These are phyloP conservation scores for Xanthorhoe designata DNA, from an alignment of 2,888 invertebrate genomes.

Conservation along the genomic window DNA sequence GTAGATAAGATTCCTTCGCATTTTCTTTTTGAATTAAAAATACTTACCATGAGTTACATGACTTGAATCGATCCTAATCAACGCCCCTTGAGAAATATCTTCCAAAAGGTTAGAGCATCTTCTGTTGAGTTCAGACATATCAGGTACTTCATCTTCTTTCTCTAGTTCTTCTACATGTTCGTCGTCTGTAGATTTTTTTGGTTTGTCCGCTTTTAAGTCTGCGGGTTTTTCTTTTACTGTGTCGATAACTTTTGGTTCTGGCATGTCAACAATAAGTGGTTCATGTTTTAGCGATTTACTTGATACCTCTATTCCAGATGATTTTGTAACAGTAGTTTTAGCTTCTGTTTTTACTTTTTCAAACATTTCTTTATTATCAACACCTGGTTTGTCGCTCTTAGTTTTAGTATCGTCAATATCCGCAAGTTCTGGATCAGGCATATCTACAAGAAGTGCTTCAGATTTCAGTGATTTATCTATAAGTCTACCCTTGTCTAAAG, in stretches of 20 bases:
- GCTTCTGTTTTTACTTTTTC: conserved; percentile 14
- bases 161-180: conserved; percentile 39
- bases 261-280: conserved; percentile 3
- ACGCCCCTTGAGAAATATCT: conserved; percentile 81
- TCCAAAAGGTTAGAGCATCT: conserved; percentile 82
- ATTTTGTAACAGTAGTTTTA: not conserved
- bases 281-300: not conserved
- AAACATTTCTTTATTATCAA: not conserved
- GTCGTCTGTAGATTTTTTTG: conserved; percentile 29
- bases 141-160: conserved; percentile 67
- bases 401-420: conserved; percentile 9
- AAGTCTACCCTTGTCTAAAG: conserved; percentile 38
- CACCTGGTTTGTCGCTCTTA: not conserved
- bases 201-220: conserved; percentile 24
- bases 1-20: not conserved
- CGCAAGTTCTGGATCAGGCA: conserved; percentile 37
- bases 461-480: conserved; percentile 49
- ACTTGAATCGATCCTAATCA: conserved; percentile 79
- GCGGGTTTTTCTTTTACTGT: conserved; percentile 20
- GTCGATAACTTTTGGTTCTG: not conserved
- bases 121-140: conserved; percentile 79
- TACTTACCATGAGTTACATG: conserved; percentile 78
- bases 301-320: not conserved
- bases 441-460: conserved; percentile 17
- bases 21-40: not conserved